Conservation (phyloP, 2,797 vertebrate genomes). For the Coregonus suidteri region DNA sequence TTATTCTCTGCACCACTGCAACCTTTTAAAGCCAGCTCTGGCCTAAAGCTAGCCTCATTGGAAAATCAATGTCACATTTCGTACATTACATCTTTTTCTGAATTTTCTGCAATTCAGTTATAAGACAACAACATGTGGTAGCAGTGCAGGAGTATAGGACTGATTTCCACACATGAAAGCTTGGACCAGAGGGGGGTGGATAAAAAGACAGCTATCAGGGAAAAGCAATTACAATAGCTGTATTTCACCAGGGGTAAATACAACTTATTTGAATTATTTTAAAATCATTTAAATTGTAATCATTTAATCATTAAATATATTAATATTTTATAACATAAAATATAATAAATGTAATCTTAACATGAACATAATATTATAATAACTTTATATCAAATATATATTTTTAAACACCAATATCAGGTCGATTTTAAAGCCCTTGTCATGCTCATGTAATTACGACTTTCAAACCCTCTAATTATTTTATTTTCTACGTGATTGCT, state of each 20-base stretch:
- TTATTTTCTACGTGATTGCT: background rate
- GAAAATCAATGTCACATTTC: background rate
- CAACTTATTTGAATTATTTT: background rate
- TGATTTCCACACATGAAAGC: background rate
- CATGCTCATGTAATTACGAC: background rate
- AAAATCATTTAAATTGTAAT: too few relatives aligned
- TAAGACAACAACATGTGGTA: background rate
- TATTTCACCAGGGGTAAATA: background rate
- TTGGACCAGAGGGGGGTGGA: background rate
- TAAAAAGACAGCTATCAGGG: background rate
- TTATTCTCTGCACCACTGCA: slow-evolving; percentile 1
- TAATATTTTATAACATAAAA: background rate
- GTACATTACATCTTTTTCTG: background rate
- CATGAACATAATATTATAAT: background rate
- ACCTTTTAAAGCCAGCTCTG: background rate
- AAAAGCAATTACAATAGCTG: background rate
- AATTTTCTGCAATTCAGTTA: background rate
- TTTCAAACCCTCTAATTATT: background rate
- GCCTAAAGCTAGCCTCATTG: background rate
- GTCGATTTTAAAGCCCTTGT: background rate
- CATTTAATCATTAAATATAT: background rate
- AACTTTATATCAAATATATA: background rate
- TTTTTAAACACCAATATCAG: background rate
- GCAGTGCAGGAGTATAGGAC: background rate
- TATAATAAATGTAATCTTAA: background rate